These are phyloP conservation scores for Paedocypris sp. DNA, from an alignment of 2,113 vertebrate genomes.

Conservation along the genomic window DNA sequence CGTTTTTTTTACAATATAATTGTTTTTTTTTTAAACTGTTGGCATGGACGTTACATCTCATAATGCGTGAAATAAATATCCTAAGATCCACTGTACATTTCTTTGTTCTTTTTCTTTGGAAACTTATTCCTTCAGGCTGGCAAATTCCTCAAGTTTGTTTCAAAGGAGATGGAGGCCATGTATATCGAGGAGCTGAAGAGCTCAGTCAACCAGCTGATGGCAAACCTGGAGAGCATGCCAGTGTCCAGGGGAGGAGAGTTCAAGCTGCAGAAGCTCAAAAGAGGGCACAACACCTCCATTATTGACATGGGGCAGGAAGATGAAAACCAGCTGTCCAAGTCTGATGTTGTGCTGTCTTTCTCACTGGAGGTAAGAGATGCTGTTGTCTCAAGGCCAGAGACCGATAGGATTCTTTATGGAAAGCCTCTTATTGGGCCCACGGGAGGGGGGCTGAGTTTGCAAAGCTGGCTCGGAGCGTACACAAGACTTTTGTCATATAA, in stretches of 20 bases:
- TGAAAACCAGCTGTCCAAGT: constrained; percentile 97
- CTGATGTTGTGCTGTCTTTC: constrained; percentile 91
- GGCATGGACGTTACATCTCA: too few species aligned
- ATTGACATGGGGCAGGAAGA: constrained; percentile 99
- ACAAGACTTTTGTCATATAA: too few species aligned
- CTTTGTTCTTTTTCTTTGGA: constrained; percentile 23
- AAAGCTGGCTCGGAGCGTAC: not conserved
- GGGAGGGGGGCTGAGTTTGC: not conserved
- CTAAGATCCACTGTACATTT: not conserved
- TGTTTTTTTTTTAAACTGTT: too few species aligned
- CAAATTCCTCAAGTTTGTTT: constrained; percentile 96
- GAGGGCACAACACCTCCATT: constrained; percentile 95
- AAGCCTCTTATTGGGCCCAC: not conserved
- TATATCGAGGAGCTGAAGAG: constrained; percentile 97
- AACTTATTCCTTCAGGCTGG: constrained; percentile 78
- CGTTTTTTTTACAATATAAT: too few species aligned
- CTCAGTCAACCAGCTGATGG: constrained; percentile 95
- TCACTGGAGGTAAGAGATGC: constrained; percentile 76
- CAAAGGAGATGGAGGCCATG: constrained; percentile 99
- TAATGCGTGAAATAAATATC: not conserved
- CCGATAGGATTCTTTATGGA: not conserved
- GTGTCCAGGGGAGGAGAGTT: constrained; percentile 98
- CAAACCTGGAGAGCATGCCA: constrained; percentile 97
- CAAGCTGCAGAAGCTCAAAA: constrained; percentile 95
- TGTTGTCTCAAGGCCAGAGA: not conserved